Percentiles rank a stretch among this genome's conserved stretches.
phyloP scores from a whole-genome alignment of 2,888 invertebrate genomes.

The Drosophila picticornis region DNA sequence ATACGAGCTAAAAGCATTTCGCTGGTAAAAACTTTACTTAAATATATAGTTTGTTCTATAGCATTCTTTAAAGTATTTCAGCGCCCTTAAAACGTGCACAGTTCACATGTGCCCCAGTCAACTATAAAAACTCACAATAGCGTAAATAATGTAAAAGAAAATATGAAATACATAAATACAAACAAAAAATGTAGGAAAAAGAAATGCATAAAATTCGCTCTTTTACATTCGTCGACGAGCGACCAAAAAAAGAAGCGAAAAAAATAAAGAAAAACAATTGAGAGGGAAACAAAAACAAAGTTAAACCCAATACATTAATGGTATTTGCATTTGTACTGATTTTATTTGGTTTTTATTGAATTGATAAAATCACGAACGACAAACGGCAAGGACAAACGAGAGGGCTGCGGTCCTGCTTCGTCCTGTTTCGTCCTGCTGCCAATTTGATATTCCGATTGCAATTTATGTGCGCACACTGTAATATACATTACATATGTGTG shows the following conservation, averaged over 20 bases:
- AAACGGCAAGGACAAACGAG: slow-evolving; percentile 42
- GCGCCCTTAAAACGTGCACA: neutral
- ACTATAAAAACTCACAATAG: slow-evolving; percentile 67
- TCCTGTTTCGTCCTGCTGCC: slow-evolving; percentile 55
- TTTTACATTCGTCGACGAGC: neutral
- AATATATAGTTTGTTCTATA: slow-evolving; percentile 2
- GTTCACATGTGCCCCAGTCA: slow-evolving; percentile 60
- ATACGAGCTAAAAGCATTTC: neutral
- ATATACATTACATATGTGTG: slow-evolving; percentile 33
- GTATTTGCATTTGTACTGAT: slow-evolving; percentile 84
- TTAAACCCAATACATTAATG: slow-evolving; percentile 82
- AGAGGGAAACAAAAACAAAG: slow-evolving; percentile 72
- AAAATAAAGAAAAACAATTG: slow-evolving; percentile 49
- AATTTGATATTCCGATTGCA: slow-evolving; percentile 80
- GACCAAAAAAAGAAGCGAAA: slow-evolving; percentile 12
- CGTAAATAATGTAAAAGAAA: slow-evolving; percentile 66
- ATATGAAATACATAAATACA: slow-evolving; percentile 67
- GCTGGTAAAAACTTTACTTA: slow-evolving; percentile 8
- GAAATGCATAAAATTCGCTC: slow-evolving; percentile 54
- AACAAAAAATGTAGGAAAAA: neutral
- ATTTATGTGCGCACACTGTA: slow-evolving; percentile 68
- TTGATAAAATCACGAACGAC: slow-evolving; percentile 82
- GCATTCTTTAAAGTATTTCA: slow-evolving; percentile 31
- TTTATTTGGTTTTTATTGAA: slow-evolving; percentile 84
- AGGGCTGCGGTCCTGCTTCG: slow-evolving; percentile 44